Evolutionary conservation across 2,113 vertebrate species (phyloP).

Genomic region (Lontra canadensis): DNA sequence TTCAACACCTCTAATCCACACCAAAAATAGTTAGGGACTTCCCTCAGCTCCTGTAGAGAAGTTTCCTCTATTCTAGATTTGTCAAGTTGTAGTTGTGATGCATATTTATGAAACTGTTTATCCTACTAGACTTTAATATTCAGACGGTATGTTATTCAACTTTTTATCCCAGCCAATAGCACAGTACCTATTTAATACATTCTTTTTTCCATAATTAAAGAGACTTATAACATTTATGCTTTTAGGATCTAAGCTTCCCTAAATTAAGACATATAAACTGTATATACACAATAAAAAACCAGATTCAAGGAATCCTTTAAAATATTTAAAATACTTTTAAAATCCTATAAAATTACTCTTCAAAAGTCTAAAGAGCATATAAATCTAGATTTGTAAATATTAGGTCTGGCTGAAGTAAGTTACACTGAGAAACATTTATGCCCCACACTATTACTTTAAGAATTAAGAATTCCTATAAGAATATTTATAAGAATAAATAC

Average conservation of each 20-base stretch:
- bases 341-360: background rate
- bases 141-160: background rate
- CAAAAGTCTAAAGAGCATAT: background rate
- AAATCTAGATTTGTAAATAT: background rate
- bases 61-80: background rate
- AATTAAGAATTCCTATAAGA: background rate
- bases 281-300: background rate
- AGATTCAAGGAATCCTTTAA: background rate
- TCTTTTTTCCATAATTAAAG: background rate
- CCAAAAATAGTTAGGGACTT: background rate
- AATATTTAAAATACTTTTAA: background rate
- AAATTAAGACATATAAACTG: background rate
- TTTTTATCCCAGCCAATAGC: background rate
- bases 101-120: background rate
- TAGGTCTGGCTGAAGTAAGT: background rate
- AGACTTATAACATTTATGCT: background rate
- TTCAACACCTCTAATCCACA: background rate
- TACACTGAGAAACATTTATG: background rate
- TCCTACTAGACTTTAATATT: background rate
- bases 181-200: background rate
- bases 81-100: background rate
- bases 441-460: background rate
- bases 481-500: too few species aligned
- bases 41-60: background rate
- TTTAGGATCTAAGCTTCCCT: background rate